Evolutionary conservation across 1,140 invertebrate genomes (phyloP).

Genomic region (Magallana ariakensis): DNA sequence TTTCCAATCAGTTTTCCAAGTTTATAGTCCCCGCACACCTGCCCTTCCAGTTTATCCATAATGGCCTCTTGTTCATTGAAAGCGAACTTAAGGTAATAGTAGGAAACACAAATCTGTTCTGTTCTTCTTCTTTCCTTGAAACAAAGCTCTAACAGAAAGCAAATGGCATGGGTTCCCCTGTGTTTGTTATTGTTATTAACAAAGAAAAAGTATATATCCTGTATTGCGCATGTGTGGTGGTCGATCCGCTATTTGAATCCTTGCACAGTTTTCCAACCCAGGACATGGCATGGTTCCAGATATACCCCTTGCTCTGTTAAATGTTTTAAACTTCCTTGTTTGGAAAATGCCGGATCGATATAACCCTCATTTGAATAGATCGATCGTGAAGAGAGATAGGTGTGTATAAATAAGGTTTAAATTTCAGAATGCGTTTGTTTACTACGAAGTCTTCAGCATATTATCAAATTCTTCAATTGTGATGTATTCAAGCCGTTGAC

Average conservation of each 20-base stretch:
- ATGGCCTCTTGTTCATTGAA: neutral
- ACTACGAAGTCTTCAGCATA: too few species aligned
- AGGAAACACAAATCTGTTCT: too few species aligned
- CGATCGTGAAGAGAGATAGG: too few species aligned
- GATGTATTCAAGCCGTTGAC: too few species aligned
- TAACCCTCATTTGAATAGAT: too few species aligned
- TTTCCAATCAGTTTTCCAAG: neutral
- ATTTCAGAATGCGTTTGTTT: too few species aligned
- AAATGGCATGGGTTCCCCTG: neutral
- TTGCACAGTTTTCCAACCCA: too few species aligned
- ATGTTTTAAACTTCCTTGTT: conserved; percentile 14
- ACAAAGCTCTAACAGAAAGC: neutral
- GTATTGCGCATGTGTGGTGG: neutral
- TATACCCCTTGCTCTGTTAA: neutral
- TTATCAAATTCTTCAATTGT: too few species aligned
- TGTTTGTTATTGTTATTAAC: neutral
- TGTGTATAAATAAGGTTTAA: too few species aligned
- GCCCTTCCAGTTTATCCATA: neutral
- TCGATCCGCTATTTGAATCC: too few species aligned
- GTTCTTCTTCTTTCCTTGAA: too few species aligned
- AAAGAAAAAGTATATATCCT: neutral
- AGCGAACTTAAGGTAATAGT: neutral
- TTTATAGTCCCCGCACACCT: neutral
- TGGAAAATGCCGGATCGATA: neutral
- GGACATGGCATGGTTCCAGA: too few species aligned